Evolutionary conservation across 2,797 vertebrate genomes (phyloP), one percentile per base, ranked within the genome.

Genomic region (Numenius phaeopus): DNA sequence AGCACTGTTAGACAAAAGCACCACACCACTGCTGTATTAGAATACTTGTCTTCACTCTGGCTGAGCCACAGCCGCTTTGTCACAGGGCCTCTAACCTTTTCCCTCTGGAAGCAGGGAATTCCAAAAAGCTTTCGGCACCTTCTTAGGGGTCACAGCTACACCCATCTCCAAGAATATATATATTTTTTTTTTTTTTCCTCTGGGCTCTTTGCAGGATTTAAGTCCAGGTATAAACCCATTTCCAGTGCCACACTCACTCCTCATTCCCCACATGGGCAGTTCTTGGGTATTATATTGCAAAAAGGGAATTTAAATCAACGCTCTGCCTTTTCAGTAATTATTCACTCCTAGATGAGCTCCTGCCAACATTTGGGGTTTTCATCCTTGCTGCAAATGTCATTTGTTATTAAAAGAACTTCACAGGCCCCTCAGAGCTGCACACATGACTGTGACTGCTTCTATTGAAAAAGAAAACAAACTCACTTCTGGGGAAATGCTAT

Each of bases 331-430:
- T 13, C 76, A 34, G 4, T 40, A 67, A 72, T 86, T 52, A 86
- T 65, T 50, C 73, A 32, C 84, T 61, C 72, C 84, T 47, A 2
- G 1, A 58, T 46, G 57, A 82, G 79, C 32, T 81, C 69, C 84
- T 91, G 95, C 70, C 89, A 92, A 40, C 61, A 46, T 62, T 50
- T 24, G 59, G 9, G 67, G 8, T 16, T 59, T 92, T 81, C 18
- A 84, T n/a, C 47, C 73, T 84, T 32, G 58, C 73, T 75, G 57
- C n/a, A 95, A 83, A 91, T 84, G 77, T 39, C 73, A 89, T 40
- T 39, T 84, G 66, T 72, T 79, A 18, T n/a, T 59, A 50, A 71
- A 87, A 67, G 62, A 32, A 57, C 32, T 49, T 37, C 76, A 82
- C 23, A 34, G 65, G 30, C 50, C 14, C 69, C 73, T 40, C 3